A percentile compares a stretch with the other conserved stretches of the same genome.
phyloP scores from a whole-genome alignment of 2,113 vertebrate genomes.

The Willisornis vidua region DNA sequence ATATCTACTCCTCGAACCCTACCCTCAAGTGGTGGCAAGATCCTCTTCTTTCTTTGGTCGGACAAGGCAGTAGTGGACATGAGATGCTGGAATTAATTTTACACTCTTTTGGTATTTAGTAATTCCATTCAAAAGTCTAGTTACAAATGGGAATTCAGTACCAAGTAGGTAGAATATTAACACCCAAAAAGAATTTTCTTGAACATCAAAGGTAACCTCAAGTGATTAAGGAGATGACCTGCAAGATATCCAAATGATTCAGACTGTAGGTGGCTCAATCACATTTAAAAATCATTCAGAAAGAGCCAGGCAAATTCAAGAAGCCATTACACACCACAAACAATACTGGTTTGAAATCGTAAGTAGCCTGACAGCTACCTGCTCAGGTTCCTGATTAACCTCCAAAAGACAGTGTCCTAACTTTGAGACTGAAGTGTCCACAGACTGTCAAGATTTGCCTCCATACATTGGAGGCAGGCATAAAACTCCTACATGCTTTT shows the following conservation, averaged over 20 bases:
- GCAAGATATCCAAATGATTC: neutral
- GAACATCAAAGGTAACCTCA: neutral
- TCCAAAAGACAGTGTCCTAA: neutral
- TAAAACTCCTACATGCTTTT: neutral
- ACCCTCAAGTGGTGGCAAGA: neutral
- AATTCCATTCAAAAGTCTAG: neutral
- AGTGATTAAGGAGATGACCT: neutral
- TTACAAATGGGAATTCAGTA: neutral
- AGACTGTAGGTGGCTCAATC: neutral
- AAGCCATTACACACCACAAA: neutral
- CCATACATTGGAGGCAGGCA: neutral
- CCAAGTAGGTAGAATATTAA: neutral
- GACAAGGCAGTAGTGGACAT: neutral
- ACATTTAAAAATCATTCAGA: neutral
- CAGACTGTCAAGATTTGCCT: neutral
- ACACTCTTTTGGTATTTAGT: neutral
- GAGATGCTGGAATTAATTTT: neutral
- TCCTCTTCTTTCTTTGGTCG: neutral
- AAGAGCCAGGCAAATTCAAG: neutral
- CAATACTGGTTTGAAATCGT: rapidly evolving
- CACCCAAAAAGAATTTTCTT: neutral
- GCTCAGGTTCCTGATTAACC: neutral
- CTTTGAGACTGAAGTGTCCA: neutral
- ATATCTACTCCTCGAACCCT: neutral
- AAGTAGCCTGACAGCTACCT: neutral